Conservation (phyloP, 2,888 invertebrate genomes). For the Amphimallon solstitiale region DNA sequence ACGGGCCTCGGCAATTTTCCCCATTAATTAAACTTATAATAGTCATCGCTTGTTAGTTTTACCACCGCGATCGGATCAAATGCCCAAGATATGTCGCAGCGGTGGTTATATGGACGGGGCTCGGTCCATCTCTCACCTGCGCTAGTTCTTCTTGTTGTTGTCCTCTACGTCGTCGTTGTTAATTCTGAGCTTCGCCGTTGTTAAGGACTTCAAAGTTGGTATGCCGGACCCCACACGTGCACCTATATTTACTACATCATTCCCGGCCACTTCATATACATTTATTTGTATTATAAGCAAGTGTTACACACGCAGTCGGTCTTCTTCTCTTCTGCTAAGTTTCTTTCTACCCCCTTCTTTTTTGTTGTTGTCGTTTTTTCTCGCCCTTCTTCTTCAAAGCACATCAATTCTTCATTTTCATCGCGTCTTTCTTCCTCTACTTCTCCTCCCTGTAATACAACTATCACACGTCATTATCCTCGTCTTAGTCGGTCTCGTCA, state of each 20-base stretch:
- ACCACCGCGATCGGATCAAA: conserved; percentile 20
- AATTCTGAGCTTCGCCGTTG: too few species aligned
- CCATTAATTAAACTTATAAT: conserved; percentile 35
- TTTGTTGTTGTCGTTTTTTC: conserved; percentile 7
- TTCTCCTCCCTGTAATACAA: neutral
- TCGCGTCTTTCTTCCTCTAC: conserved; percentile 6
- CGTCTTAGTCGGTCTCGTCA: too few species aligned
- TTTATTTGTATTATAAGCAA: conserved; percentile 33
- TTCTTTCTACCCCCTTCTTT: conserved; percentile 17
- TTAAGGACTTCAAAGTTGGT: conserved; percentile 28
- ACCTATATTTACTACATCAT: conserved; percentile 41
- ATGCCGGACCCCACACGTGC: conserved; percentile 51
- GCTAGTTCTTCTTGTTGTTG: conserved; percentile 1
- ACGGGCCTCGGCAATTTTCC: conserved; percentile 22
- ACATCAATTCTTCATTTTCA: conserved; percentile 5
- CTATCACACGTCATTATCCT: too few species aligned
- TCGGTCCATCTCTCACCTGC: neutral
- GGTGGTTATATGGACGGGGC: neutral
- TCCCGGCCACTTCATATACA: conserved; percentile 36
- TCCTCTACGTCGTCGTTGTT: neutral
- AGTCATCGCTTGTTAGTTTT: conserved; percentile 29
- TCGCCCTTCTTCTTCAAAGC: neutral
- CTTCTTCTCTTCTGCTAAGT: conserved; percentile 11
- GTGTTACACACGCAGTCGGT: conserved; percentile 9
- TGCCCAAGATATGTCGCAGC: conserved; percentile 24